Evolutionary conservation across 2,797 vertebrate genomes (phyloP), one percentile per base, ranked within the genome.

Genomic region (Rousettus madagascariensis): DNA sequence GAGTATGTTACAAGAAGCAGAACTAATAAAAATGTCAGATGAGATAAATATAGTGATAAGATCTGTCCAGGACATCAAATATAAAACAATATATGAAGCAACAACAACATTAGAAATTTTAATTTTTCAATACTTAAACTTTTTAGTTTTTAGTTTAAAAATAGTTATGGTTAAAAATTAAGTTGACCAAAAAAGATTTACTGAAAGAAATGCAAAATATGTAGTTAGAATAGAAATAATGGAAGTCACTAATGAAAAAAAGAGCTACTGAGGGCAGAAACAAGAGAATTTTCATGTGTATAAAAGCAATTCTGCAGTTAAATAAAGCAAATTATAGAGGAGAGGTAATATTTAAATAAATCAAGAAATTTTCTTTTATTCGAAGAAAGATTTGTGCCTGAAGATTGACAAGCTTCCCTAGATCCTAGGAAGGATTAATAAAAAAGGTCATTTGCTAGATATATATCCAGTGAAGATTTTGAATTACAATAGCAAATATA

Each of bases 271-370:
- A 84, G 6, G 63, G 4, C 6, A 74, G 53, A 77, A 46, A 16
- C 0, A 83, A 63, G 53, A 90, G 19, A 90, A n/a, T 68, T 93
- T 95, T 77, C 9, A 68, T 10, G 2, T 57, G 26, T 57, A 82
- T 80, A 49, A 90, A 91, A 95, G 16, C 1, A n/a, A 7, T 49
- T 7, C 22, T 95, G 33, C 90, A 91, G 4, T 79, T 74, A 75
- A 87, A 85, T 28, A 85, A 86, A 89, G 36, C 24, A 92, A 90
- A 38, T 78, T 72, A 82, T 53, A 90, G 16, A 63, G 22, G 17
- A 96, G 17, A 88, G 20, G 8, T 82, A 88, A 90, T 96, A 85
- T 94, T 96, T 95, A 94, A 92, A 88, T 49, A 95, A 91, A 94
- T 83, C 86, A 78, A 91, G 63, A 89, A 95, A 71, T 77, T 84